phyloP scores from a whole-genome alignment of 2,113 vertebrate species.

The Zosterops pallidus region DNA sequence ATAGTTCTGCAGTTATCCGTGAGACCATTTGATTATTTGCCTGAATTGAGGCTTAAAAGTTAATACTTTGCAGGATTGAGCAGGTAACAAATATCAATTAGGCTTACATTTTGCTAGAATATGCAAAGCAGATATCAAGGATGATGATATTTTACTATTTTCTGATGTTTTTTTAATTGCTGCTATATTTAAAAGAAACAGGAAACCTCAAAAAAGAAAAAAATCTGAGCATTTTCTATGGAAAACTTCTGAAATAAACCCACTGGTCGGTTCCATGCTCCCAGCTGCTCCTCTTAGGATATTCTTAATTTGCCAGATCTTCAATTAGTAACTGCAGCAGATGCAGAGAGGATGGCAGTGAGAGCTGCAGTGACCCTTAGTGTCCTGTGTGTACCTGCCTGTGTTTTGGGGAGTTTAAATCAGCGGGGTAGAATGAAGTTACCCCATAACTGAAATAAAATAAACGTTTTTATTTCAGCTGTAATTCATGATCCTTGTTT shows the following conservation, averaged over 20 bases:
- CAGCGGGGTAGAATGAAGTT: fast-evolving
- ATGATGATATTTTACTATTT: not conserved
- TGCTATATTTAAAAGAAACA: not conserved
- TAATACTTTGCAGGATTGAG: not conserved
- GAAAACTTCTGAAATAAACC: not conserved
- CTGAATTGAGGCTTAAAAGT: not conserved
- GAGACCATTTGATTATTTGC: not conserved
- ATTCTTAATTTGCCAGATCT: not conserved
- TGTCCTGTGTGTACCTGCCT: not conserved
- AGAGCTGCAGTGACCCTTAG: not conserved
- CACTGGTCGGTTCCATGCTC: not conserved
- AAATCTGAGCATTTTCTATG: not conserved
- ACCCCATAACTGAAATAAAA: not conserved
- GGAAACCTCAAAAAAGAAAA: not conserved
- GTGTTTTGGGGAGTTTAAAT: not conserved
- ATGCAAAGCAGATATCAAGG: not conserved
- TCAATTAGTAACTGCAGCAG: not conserved
- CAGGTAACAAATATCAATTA: not conserved
- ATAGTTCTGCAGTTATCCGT: not conserved
- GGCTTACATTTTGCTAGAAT: not conserved
- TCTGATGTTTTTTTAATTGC: not conserved
- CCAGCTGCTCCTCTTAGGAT: not conserved
- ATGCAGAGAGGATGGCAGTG: not conserved
- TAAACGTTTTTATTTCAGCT: not conserved
- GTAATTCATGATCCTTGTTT: not conserved